Evolutionary conservation across 2,888 invertebrate species (phyloP).

Genomic region (Acronicta psi): DNA sequence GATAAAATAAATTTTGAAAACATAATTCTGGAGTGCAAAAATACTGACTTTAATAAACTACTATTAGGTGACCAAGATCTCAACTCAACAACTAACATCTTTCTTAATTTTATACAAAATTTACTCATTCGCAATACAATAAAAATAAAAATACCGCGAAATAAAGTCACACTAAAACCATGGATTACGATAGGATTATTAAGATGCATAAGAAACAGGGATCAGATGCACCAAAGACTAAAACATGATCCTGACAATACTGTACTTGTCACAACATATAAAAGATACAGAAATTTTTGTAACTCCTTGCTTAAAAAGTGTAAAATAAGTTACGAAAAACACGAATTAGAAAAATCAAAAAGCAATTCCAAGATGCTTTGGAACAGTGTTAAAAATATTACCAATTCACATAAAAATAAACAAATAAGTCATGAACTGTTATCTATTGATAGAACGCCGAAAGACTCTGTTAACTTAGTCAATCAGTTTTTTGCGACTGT

Average conservation of each 20-base stretch:
- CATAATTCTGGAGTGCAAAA: background rate
- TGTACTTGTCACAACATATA: background rate
- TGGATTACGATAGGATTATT: slow-evolving; percentile 3
- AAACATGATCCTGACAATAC: background rate
- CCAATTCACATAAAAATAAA: background rate
- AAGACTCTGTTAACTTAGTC: background rate
- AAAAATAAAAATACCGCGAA: slow-evolving; percentile 1
- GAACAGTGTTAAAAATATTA: slow-evolving; percentile 3
- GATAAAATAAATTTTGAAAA: slow-evolving; percentile 2
- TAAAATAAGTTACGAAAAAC: background rate
- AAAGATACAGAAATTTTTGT: slow-evolving; percentile 7
- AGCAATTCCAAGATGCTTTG: background rate
- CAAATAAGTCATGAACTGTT: background rate
- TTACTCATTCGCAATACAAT: slow-evolving; percentile 2
- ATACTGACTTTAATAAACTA: background rate
- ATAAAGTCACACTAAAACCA: slow-evolving; percentile 1
- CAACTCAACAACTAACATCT: background rate
- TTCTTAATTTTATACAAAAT: background rate
- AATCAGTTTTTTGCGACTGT: slow-evolving; percentile 2
- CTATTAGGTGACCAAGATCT: background rate
- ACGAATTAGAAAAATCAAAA: background rate
- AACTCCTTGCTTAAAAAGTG: slow-evolving; percentile 1
- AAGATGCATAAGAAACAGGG: slow-evolving; percentile 6
- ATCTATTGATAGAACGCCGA: background rate
- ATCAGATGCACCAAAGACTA: slow-evolving; percentile 3